A percentile compares a stretch with the other conserved stretches of the same genome.
phyloP scores from a whole-genome alignment of 1,140 invertebrate species.

The Trigoniulus corallinus region DNA sequence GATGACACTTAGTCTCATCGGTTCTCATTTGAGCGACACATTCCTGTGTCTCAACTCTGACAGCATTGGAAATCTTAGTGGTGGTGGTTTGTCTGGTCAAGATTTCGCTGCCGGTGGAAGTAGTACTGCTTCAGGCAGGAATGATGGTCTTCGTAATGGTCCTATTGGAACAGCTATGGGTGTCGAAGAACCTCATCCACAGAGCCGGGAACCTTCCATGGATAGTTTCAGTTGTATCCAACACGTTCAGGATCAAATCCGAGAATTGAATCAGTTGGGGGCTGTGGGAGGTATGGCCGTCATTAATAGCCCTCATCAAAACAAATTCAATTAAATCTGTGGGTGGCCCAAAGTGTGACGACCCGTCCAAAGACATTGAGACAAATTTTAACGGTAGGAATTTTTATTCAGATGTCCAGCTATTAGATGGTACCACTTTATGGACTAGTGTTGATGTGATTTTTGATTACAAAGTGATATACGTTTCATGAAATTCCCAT shows the following conservation, averaged over 20 bases:
- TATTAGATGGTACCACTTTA: too few relatives aligned
- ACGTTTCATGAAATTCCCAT: too few relatives aligned
- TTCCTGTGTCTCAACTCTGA: neutral
- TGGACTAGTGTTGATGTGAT: too few relatives aligned
- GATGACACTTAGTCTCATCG: neutral
- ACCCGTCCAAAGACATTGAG: too few relatives aligned
- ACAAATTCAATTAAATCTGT: too few relatives aligned
- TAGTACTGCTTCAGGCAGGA: neutral
- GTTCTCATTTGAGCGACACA: neutral
- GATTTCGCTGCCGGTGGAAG: neutral
- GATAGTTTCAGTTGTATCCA: neutral
- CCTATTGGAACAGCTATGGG: neutral
- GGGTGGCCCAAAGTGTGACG: too few relatives aligned
- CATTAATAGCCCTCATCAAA: too few relatives aligned
- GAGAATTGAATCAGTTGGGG: neutral
- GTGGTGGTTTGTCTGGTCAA: neutral
- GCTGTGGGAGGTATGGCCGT: too few relatives aligned
- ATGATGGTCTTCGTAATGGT: neutral
- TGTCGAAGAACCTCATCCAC: too few relatives aligned
- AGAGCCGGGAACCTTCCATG: neutral
- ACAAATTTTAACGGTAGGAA: too few relatives aligned
- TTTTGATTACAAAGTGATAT: too few relatives aligned
- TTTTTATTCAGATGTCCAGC: too few relatives aligned
- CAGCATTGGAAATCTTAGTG: neutral
- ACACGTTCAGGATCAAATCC: neutral